Base-by-base conservation (phyloP, 2,797 vertebrate genomes). In the Amniataba percoides region DNA sequence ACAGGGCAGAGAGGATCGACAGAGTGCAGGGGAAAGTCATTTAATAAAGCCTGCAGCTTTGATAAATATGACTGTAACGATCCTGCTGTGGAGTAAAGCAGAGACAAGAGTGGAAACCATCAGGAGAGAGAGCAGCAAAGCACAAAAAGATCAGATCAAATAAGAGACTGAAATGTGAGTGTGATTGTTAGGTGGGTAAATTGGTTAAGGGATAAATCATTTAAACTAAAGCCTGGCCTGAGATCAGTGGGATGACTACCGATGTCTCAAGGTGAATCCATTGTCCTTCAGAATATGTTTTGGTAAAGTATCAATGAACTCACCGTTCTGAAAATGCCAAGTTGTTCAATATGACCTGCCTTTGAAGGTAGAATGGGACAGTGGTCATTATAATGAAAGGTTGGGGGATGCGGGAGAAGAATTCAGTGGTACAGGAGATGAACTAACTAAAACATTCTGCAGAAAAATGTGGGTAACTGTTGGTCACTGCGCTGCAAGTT, bases 81-180 rank as follows among this genome's bases (percentile, higher is more conserved):
- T 80, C 52, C 49, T 27, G 25, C 70, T 45, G 55, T 39, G n/a
- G 55, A 74, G 60, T 11, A 43, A 65, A 77, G 45, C 57, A 58
- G 78, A 80, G 16, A 68, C 9, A 11, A 66, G 40, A 61, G 40
- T 27, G 27, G 52, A 52, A 61, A 46, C 23, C 25, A 58, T 51
- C 16, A 62, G 23, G 25, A 57, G 1, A 45, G n/a, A 64, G 5
- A 64, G 45, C 3, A 56, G 48, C 46, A 71, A 48, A 63, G 60
- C 45, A 85, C 34, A 66, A 39, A 53, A 39, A 74, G 76, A 72
- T 56, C 42, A 19, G 60, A 78, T 83, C 78, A 82, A 73, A 76
- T n/a, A 74, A 80, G 72, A 66, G 49, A 75, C 25, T 81, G 69
- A 87, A 88, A 84, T 34, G 48, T 83, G 21, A 64, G n/a, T 60